Evolutionary conservation across 2,888 invertebrate genomes (phyloP).

Genomic region (Pollenia angustigena): DNA sequence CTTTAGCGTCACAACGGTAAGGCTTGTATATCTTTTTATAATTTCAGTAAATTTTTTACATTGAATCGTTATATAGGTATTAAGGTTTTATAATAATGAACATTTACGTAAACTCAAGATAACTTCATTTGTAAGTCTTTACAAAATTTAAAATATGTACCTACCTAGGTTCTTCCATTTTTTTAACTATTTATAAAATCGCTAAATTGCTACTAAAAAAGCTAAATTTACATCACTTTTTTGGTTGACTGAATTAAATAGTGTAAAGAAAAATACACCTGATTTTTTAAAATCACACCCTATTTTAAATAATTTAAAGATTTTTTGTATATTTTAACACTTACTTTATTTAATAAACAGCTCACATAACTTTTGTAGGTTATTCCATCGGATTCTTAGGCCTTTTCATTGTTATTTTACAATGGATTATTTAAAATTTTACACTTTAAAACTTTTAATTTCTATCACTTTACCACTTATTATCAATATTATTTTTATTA

Average conservation of each 20-base stretch:
- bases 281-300: constrained; percentile 62
- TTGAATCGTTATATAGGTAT: no score
- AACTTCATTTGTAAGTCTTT: no score
- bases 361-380: constrained; percentile 7
- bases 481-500: not conserved
- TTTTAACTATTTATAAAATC: constrained; percentile 6
- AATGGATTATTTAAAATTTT: not conserved
- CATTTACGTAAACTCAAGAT: no score
- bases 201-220: not conserved
- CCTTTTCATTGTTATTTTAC: not conserved
- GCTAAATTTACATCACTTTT: not conserved
- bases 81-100: no score
- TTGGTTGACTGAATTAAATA: constrained; percentile 10
- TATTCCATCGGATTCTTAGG: not conserved
- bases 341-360: constrained; percentile 51
- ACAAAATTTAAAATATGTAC: not conserved
- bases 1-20: no score
- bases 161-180: not conserved
- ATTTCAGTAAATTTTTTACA: no score
- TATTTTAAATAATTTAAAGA: constrained; percentile 28
- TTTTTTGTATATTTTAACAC: constrained; percentile 23
- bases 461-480: constrained; percentile 2
- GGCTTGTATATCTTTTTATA: no score
- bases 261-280: constrained; percentile 49
- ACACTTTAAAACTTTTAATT: not conserved